Conservation (phyloP, 2,888 invertebrate species). For the Chromoteleia sp. region DNA sequence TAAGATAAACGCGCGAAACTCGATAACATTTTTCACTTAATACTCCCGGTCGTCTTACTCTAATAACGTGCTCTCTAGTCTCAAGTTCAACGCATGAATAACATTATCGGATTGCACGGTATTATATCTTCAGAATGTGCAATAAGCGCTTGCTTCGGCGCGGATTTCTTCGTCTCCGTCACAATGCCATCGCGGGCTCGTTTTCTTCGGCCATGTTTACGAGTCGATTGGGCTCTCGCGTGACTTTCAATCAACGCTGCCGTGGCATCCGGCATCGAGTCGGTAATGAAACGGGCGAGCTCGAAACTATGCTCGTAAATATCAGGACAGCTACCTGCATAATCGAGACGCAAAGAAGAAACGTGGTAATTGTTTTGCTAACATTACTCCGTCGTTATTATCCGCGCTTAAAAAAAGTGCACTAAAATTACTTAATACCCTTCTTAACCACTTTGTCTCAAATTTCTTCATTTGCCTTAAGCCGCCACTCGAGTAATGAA, state of each 20-base stretch:
- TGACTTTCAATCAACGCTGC: slow-evolving; percentile 75
- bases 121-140: slow-evolving; percentile 56
- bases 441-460: slow-evolving; percentile 46
- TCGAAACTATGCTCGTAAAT: slow-evolving; percentile 79
- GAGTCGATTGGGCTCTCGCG: slow-evolving; percentile 75
- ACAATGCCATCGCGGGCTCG: slow-evolving; percentile 42
- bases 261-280: slow-evolving; percentile 77
- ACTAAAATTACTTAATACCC: slow-evolving; percentile 46
- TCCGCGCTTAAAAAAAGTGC: slow-evolving; percentile 14
- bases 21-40: slow-evolving; percentile 57
- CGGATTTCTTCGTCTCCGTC: slow-evolving; percentile 43
- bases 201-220: slow-evolving; percentile 70
- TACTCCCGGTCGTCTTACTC: slow-evolving; percentile 54
- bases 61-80: slow-evolving; percentile 62
- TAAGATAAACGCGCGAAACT: slow-evolving; percentile 43
- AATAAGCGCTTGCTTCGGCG: slow-evolving; percentile 24
- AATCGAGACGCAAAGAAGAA: slow-evolving; percentile 71
- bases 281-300: slow-evolving; percentile 77
- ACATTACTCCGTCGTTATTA: slow-evolving; percentile 70
- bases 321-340: slow-evolving; percentile 76
- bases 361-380: slow-evolving; percentile 76
- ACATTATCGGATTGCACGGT: slow-evolving; percentile 65
- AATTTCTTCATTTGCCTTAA: slow-evolving; percentile 52
- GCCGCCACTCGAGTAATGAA: slow-evolving; percentile 30
- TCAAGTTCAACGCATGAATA: slow-evolving; percentile 61